phyloP scores from a whole-genome alignment of 2,113 vertebrate species.

The Furnarius figulus region DNA sequence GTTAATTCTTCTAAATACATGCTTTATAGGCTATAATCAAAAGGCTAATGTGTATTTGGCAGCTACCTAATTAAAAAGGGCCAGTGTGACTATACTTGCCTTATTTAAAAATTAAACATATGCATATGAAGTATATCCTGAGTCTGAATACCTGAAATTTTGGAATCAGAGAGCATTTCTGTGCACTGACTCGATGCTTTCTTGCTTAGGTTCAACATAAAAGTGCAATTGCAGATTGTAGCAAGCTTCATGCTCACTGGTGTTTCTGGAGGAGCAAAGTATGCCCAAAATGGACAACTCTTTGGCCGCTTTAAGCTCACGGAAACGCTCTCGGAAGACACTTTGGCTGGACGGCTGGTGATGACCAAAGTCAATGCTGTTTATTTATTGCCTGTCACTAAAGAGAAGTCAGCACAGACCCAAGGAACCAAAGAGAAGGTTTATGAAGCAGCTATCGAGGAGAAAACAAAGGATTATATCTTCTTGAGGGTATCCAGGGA shows the following conservation, averaged over 20 bases:
- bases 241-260: conserved; percentile 99
- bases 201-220: conserved; percentile 94
- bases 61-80: fast-evolving
- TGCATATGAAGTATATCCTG: not conserved
- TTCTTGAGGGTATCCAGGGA: conserved; percentile 96
- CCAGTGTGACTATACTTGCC: not conserved
- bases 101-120: not conserved
- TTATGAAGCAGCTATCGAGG: conserved; percentile 96
- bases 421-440: conserved; percentile 97
- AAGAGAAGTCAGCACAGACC: conserved; percentile 83
- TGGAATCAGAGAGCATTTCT: not conserved
- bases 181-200: conserved; percentile 41
- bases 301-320: conserved; percentile 98
- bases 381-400: conserved; percentile 89
- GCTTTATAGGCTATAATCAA: not conserved
- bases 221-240: conserved; percentile 96
- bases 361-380: conserved; percentile 99
- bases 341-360: conserved; percentile 93
- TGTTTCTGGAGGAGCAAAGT: conserved; percentile 96
- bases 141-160: not conserved
- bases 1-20: not conserved
- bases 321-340: conserved; percentile 98
- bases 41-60: not conserved
- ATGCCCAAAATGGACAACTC: conserved; percentile 95
- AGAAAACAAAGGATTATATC: conserved; percentile 99